Percentiles rank a stretch among this genome's conserved stretches.
These are phyloP conservation scores for Cacajao melanocephalus DNA, from an alignment of 2,797 vertebrate genomes.

Conservation along the genomic window DNA sequence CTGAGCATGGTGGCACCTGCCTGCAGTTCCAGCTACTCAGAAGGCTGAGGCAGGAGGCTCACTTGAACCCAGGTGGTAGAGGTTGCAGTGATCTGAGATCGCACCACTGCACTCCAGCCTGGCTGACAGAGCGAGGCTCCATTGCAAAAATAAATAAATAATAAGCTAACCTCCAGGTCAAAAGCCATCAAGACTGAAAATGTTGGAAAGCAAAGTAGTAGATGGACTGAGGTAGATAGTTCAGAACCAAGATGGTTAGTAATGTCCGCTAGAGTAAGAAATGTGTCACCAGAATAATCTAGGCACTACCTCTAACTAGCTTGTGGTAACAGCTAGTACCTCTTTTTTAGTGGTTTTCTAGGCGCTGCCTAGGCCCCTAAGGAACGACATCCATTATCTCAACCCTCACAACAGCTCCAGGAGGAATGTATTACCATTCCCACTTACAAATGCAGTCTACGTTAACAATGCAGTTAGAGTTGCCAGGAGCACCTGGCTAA, in stretches of 20 bases:
- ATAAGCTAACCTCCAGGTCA: slow-evolving; percentile 31
- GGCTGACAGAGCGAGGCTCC: too few species aligned
- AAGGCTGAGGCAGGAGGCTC: too few species aligned
- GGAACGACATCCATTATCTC: background rate
- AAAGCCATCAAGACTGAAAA: slow-evolving; percentile 3
- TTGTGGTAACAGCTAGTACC: background rate
- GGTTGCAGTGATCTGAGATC: too few species aligned
- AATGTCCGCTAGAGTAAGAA: background rate
- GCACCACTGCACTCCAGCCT: too few species aligned
- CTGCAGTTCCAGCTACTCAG: too few species aligned
- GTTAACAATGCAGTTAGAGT: background rate
- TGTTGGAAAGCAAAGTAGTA: background rate
- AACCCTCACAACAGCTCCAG: background rate
- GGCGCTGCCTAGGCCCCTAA: background rate
- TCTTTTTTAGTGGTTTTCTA: background rate
- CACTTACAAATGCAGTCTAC: background rate
- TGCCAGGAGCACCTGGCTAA: background rate
- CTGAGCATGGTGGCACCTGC: too few species aligned
- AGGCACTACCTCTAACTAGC: background rate
- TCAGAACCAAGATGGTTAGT: background rate
- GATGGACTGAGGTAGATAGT: background rate
- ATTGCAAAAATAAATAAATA: background rate
- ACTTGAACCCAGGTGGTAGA: too few species aligned
- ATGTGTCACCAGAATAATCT: background rate
- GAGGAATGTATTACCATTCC: background rate